Evolutionary conservation across 2,113 vertebrate species (phyloP).

Genomic region (Beaufortia kweichowensis): DNA sequence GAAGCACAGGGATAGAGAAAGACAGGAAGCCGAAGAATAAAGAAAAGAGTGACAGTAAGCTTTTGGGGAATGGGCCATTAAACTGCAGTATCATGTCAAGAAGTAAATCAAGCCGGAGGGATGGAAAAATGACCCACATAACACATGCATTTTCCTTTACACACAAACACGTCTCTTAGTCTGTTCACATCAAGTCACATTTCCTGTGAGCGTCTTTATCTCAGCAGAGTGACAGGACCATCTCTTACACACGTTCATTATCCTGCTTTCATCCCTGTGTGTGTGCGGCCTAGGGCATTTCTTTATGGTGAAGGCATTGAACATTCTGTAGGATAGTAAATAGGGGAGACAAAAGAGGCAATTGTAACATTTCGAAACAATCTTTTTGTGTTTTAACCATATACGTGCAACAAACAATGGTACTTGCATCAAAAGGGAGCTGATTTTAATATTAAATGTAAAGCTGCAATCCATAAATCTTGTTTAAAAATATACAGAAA

Average conservation of each 20-base stretch:
- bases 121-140: slow-evolving; percentile 18
- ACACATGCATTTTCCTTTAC: slow-evolving; percentile 17
- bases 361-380: too few species aligned
- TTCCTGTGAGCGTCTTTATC: slow-evolving; percentile 11
- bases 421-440: too few species aligned
- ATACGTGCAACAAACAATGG: too few species aligned
- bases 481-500: too few species aligned
- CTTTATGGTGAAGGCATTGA: not conserved
- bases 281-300: slow-evolving; percentile 25
- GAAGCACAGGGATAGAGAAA: not conserved
- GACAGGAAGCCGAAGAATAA: not conserved
- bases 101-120: slow-evolving; percentile 9
- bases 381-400: too few species aligned
- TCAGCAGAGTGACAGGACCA: slow-evolving; percentile 20
- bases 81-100: slow-evolving; percentile 5
- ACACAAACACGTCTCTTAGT: slow-evolving; percentile 16
- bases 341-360: too few species aligned
- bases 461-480: too few species aligned
- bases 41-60: slow-evolving; percentile 5
- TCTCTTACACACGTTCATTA: slow-evolving; percentile 19
- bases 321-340: too few species aligned
- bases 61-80: slow-evolving; percentile 19
- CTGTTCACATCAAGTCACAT: slow-evolving; percentile 22
- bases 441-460: too few species aligned
- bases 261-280: not conserved